These are phyloP conservation scores for Drosophila monieri DNA, from an alignment of 2,888 invertebrate species.

Conservation along the genomic window DNA sequence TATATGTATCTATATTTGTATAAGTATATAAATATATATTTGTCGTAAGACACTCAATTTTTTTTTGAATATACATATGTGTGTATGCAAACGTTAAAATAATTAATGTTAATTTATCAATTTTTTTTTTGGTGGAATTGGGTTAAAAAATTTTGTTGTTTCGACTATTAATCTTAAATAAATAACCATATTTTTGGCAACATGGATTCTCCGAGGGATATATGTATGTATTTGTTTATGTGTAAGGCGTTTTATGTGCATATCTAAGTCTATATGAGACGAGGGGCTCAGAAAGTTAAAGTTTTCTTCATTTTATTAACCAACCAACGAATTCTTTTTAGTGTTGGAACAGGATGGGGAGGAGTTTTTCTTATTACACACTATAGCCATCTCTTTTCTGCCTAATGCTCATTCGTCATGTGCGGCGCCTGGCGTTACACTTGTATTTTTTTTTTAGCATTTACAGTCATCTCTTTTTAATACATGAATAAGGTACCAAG, in stretches of 20 bases:
- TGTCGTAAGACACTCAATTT: too few species aligned
- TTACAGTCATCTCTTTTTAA: conserved; percentile 22
- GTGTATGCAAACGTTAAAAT: too few species aligned
- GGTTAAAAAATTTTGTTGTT: too few species aligned
- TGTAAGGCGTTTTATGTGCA: conserved; percentile 1
- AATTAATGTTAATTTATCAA: too few species aligned
- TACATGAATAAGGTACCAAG: neutral
- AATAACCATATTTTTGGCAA: conserved; percentile 1
- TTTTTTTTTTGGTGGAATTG: too few species aligned
- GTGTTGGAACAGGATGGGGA: neutral
- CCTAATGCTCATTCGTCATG: conserved; percentile 25
- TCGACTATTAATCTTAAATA: neutral
- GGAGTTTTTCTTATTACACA: conserved; percentile 5
- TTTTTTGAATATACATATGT: too few species aligned
- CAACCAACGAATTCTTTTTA: conserved; percentile 19
- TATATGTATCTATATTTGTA: too few species aligned
- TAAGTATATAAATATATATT: too few species aligned
- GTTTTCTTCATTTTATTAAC: conserved; percentile 39
- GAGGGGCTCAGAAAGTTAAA: conserved; percentile 50
- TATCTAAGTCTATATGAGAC: conserved; percentile 19
- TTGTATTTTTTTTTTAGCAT: neutral
- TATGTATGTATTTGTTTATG: neutral
- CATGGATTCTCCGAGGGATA: conserved; percentile 2
- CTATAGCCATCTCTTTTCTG: conserved; percentile 14
- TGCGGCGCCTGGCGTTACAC: neutral